Evolutionary conservation across 2,797 vertebrate genomes (phyloP).

Genomic region (Percopsis omiscomaycus): DNA sequence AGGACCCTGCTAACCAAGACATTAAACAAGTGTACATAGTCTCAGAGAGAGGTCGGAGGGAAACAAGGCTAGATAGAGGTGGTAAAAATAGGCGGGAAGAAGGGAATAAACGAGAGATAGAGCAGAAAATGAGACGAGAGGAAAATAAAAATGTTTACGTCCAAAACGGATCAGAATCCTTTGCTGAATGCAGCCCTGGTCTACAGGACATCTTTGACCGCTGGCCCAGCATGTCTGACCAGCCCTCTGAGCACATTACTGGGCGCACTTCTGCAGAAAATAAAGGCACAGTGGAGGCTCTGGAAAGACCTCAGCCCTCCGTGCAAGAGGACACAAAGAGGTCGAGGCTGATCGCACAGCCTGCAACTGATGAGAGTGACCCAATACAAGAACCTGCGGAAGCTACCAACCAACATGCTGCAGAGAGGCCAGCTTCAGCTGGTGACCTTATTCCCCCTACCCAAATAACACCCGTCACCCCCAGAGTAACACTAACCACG

Average conservation of each 20-base stretch:
- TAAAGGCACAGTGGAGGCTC: not conserved
- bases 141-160: conserved; percentile 11
- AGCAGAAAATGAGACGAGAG: conserved; percentile 1
- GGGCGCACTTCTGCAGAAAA: conserved; percentile 14
- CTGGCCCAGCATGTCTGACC: conserved; percentile 81
- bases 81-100: conserved; percentile 8
- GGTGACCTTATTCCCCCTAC: conserved; percentile 82
- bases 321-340: conserved; percentile 4
- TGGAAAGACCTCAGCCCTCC: conserved; percentile 12
- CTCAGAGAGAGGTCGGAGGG: not conserved
- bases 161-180: conserved; percentile 51
- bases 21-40: not conserved
- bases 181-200: conserved; percentile 83
- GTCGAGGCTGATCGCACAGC: conserved; percentile 1
- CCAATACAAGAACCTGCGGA: not conserved
- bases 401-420: not conserved
- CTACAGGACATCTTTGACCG: conserved; percentile 88
- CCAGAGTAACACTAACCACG: conserved; percentile 70
- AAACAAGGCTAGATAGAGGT: not conserved
- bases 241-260: conserved; percentile 43
- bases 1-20: not conserved
- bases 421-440: conserved; percentile 60
- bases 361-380: conserved; percentile 1
- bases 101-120: not conserved
- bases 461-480: conserved; percentile 72